Conservation (phyloP, 2,888 invertebrate species). For the Drosophila rellima region DNA sequence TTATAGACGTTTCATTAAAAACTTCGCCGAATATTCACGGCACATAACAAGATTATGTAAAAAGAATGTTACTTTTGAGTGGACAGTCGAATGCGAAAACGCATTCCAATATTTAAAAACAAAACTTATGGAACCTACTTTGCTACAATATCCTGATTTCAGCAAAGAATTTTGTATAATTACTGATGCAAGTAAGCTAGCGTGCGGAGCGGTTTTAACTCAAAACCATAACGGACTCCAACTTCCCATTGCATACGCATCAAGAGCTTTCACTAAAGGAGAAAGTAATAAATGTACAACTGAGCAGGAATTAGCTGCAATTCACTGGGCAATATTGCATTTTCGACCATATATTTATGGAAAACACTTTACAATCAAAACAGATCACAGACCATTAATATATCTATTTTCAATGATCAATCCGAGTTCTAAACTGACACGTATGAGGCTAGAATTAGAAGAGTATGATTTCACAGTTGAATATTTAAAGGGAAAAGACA, state of each 20-base stretch:
- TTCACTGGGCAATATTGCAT: too few species aligned
- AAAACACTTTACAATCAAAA: background rate
- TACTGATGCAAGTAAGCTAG: too few species aligned
- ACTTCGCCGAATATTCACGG: slow-evolving; percentile 11
- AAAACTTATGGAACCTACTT: slow-evolving; percentile 9
- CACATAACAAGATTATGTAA: slow-evolving; percentile 20
- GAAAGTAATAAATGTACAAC: too few species aligned
- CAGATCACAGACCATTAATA: slow-evolving; percentile 9
- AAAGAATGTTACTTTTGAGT: slow-evolving; percentile 8
- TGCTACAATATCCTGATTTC: too few species aligned
- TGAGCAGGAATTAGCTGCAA: too few species aligned
- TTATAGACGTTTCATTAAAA: slow-evolving; percentile 17
- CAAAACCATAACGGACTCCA: too few species aligned
- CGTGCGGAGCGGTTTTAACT: too few species aligned
- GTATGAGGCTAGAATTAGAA: slow-evolving; percentile 12
- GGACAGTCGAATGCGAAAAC: background rate
- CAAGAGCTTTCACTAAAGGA: too few species aligned
- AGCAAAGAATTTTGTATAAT: too few species aligned
- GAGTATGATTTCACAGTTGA: too few species aligned
- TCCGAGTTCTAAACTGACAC: slow-evolving; percentile 7
- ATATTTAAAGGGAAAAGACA: too few species aligned
- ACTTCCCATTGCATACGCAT: too few species aligned
- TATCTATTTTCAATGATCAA: slow-evolving; percentile 6
- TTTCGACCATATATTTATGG: slow-evolving; percentile 9
- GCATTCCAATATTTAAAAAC: slow-evolving; percentile 3